phyloP scores from a whole-genome alignment of 1,140 invertebrate genomes.

The Tetramorium parvispinum region DNA sequence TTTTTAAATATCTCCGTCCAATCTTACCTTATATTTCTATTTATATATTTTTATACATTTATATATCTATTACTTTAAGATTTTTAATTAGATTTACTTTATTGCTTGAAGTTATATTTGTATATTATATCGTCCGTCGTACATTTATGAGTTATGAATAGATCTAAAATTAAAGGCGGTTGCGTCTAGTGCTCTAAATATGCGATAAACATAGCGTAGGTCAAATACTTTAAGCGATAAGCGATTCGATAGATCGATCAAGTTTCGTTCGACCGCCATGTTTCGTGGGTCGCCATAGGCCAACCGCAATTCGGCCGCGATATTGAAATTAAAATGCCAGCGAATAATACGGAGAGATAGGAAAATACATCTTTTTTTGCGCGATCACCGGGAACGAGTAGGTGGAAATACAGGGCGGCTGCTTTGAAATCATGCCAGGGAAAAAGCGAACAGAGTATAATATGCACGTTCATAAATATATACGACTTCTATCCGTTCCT shows the following conservation, averaged over 20 bases:
- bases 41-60: slow-evolving; percentile 1
- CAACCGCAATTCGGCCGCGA: slow-evolving; percentile 30
- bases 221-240: neutral
- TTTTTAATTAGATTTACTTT: neutral
- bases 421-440: slow-evolving; percentile 52
- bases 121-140: neutral
- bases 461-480: slow-evolving; percentile 59
- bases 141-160: neutral
- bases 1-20: neutral
- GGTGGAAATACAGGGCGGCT: slow-evolving; percentile 33
- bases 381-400: slow-evolving; percentile 41
- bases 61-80: neutral
- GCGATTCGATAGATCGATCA: neutral
- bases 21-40: neutral
- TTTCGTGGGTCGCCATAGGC: neutral
- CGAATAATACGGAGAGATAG: slow-evolving; percentile 17
- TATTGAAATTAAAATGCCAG: slow-evolving; percentile 43
- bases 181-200: neutral
- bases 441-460: slow-evolving; percentile 50
- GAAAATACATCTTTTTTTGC: slow-evolving; percentile 28
- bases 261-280: neutral
- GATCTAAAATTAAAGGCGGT: neutral
- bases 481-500: slow-evolving; percentile 56
- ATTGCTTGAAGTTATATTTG: neutral
- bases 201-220: neutral